Conservation (phyloP, 1,140 invertebrate genomes). For the Drosophila kikkawai region DNA sequence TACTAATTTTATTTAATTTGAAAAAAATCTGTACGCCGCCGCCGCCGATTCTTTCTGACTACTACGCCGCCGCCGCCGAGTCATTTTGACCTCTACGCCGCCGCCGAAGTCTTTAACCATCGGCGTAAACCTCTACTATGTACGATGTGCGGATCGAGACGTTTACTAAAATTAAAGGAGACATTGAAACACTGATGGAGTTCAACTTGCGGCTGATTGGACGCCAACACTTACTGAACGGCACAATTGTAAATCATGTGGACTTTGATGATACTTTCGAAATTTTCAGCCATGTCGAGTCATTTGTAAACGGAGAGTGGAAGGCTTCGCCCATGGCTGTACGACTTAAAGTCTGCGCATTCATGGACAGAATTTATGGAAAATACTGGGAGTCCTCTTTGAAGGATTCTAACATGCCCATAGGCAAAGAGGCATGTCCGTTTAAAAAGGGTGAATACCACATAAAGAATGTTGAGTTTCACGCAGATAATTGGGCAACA, state of each 20-base stretch:
- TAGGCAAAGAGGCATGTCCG: neutral
- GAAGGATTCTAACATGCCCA: neutral
- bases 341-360: neutral
- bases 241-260: neutral
- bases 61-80: too few species aligned
- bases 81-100: too few species aligned
- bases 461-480: neutral
- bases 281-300: fast-evolving
- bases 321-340: neutral
- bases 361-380: neutral
- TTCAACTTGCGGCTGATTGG: neutral
- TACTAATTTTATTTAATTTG: too few species aligned
- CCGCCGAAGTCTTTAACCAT: too few species aligned
- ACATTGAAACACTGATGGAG: neutral
- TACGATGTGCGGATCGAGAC: neutral
- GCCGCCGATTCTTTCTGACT: too few species aligned
- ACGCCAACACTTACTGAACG: neutral
- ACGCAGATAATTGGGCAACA: fast-evolving
- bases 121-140: too few species aligned
- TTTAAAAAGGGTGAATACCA: conserved; percentile 2
- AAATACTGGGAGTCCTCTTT: neutral
- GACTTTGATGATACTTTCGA: neutral
- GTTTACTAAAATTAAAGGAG: neutral
- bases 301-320: neutral
- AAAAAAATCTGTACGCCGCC: too few species aligned